Evolutionary conservation across 2,888 invertebrate genomes (phyloP).

Genomic region (Erpobdella octoculata): DNA sequence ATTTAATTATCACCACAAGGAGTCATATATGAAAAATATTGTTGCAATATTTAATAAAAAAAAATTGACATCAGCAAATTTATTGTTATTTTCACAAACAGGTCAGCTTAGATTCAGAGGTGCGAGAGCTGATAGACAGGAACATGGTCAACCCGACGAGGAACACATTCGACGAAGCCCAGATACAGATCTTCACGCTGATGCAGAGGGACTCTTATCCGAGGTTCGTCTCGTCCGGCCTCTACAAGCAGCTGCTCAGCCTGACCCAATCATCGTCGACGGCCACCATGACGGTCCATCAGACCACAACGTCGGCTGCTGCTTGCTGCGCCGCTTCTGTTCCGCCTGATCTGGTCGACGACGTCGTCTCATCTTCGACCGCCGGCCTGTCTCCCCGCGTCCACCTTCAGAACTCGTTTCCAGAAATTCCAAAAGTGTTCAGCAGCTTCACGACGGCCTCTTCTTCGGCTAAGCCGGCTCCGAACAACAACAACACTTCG

Average conservation of each 20-base stretch:
- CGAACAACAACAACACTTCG: neutral
- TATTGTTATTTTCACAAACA: constrained; percentile 52
- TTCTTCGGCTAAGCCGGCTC: too few relatives aligned
- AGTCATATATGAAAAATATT: too few relatives aligned
- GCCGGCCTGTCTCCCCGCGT: neutral
- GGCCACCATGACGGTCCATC: neutral
- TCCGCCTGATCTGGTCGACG: neutral
- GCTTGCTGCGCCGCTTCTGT: neutral
- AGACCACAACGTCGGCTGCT: neutral
- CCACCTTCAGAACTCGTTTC: neutral
- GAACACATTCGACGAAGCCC: constrained; percentile 97
- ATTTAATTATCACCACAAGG: too few relatives aligned
- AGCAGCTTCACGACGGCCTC: neutral
- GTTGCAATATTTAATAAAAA: too few relatives aligned
- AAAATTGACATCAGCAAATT: too few relatives aligned
- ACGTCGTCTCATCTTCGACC: neutral
- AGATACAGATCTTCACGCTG: constrained; percentile 96
- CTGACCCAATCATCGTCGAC: neutral
- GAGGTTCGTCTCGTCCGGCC: constrained; percentile 83
- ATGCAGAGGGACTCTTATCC: constrained; percentile 99
- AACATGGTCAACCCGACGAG: constrained; percentile 96
- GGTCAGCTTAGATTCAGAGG: constrained; percentile 94
- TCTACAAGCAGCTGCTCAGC: constrained; percentile 59
- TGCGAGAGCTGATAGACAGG: constrained; percentile 91
- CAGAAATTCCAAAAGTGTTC: constrained; percentile 1